Evolutionary conservation across 1,140 invertebrate species (phyloP).

Genomic region (Leptoteleia sp.): DNA sequence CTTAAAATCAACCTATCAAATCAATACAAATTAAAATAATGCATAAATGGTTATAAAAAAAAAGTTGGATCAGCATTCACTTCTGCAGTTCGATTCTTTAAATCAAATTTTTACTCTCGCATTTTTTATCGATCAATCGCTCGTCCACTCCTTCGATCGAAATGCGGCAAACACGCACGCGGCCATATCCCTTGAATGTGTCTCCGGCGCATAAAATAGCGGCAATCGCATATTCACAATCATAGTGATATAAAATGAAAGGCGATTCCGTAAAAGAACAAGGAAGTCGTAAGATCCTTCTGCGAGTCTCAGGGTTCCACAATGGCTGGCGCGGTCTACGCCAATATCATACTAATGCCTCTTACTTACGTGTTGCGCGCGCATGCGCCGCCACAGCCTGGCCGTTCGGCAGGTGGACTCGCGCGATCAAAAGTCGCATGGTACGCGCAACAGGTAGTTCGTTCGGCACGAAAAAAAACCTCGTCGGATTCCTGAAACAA

Average conservation of each 20-base stretch:
- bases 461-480: neutral
- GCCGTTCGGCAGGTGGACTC: slow-evolving; percentile 33
- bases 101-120: too few relatives aligned
- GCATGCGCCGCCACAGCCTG: slow-evolving; percentile 17
- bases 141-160: too few relatives aligned
- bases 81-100: too few relatives aligned
- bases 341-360: slow-evolving; percentile 25
- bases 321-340: slow-evolving; percentile 29
- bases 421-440: slow-evolving; percentile 53
- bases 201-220: slow-evolving; percentile 21
- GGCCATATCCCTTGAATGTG: slow-evolving; percentile 17
- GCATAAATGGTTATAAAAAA: too few relatives aligned
- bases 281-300: slow-evolving; percentile 46
- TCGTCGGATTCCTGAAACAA: too few relatives aligned
- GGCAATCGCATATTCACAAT: slow-evolving; percentile 38
- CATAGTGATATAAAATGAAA: slow-evolving; percentile 56
- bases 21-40: too few relatives aligned
- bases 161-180: too few relatives aligned
- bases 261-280: slow-evolving; percentile 57
- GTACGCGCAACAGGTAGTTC: slow-evolving; percentile 53
- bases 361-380: slow-evolving; percentile 22
- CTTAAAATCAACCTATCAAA: too few relatives aligned
- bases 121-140: too few relatives aligned
- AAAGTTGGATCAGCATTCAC: too few relatives aligned
- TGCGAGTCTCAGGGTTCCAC: slow-evolving; percentile 22